These are phyloP conservation scores for Leptinotarsa peninsularis DNA, from an alignment of 2,888 invertebrate genomes.

Conservation along the genomic window DNA sequence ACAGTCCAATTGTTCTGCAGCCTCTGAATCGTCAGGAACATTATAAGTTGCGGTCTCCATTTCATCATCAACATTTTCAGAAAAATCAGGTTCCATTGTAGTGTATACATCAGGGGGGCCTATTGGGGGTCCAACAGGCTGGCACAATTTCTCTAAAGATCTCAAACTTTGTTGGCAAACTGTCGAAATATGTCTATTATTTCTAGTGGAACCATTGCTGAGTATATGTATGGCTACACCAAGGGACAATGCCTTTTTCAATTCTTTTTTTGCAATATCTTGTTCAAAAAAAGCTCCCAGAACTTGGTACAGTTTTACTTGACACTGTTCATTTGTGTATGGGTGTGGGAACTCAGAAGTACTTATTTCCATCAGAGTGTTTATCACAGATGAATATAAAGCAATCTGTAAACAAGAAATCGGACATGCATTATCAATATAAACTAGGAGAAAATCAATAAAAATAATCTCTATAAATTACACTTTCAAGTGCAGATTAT, in stretches of 20 bases:
- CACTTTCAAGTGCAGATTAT: no score
- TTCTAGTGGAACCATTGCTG: conserved; percentile 40
- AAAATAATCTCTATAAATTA: no score
- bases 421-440: no score
- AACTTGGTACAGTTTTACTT: conserved; percentile 44
- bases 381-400: conserved; percentile 43
- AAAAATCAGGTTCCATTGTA: not conserved
- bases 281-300: conserved; percentile 49
- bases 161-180: conserved; percentile 45
- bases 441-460: no score
- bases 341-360: conserved; percentile 39
- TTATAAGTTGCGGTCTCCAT: not conserved
- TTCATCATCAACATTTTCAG: not conserved
- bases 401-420: conserved; percentile 36
- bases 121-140: conserved; percentile 49
- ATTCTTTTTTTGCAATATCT: conserved; percentile 25
- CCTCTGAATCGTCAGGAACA: not conserved
- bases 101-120: not conserved
- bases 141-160: conserved; percentile 48
- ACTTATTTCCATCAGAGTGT: conserved; percentile 43
- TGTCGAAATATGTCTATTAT: conserved; percentile 36
- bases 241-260: no score
- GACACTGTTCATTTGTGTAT: conserved; percentile 43
- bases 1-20: not conserved
- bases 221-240: conserved; percentile 38